Percentiles rank a stretch among this genome's conserved stretches.
These are phyloP conservation scores for Leucophenga maculata DNA, from an alignment of 2,888 invertebrate genomes.

Conservation along the genomic window DNA sequence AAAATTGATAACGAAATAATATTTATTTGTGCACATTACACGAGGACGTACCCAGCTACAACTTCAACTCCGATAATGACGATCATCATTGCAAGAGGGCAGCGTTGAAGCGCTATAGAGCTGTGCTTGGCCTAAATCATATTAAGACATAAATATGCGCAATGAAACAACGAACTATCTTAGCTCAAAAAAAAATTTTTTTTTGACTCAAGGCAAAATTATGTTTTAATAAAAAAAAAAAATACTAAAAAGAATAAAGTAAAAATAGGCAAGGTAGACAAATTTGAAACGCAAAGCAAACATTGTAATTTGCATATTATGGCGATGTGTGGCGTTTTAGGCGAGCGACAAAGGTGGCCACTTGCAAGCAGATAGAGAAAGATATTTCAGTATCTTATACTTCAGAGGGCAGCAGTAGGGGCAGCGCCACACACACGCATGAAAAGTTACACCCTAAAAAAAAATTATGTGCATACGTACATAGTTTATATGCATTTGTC, in stretches of 20 bases:
- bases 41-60: conserved; percentile 12
- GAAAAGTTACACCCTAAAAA: conserved; percentile 1
- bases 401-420: neutral
- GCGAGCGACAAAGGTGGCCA: conserved; percentile 45
- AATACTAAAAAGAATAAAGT: neutral
- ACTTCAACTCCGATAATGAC: neutral
- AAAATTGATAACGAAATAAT: conserved; percentile 51
- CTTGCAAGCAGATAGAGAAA: conserved; percentile 33
- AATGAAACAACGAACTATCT: neutral
- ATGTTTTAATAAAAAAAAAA: neutral
- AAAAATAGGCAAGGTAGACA: conserved; percentile 36
- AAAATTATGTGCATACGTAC: too few relatives aligned
- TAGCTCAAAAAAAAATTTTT: too few relatives aligned
- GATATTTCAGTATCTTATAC: conserved; percentile 19
- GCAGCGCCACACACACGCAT: conserved; percentile 21
- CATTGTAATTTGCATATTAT: conserved; percentile 64
- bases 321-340: conserved; percentile 43
- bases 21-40: conserved; percentile 58
- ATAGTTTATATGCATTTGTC: neutral
- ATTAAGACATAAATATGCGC: conserved; percentile 53
- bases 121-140: conserved; percentile 40
- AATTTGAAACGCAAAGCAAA: too few relatives aligned
- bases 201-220: conserved; percentile 16
- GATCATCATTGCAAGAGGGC: conserved; percentile 25
- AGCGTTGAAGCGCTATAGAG: too few relatives aligned